A percentile compares a stretch with the other conserved stretches of the same genome.
Evolutionary conservation across 2,113 vertebrate genomes (phyloP).

Genomic region (Kryptolebias marmoratus): DNA sequence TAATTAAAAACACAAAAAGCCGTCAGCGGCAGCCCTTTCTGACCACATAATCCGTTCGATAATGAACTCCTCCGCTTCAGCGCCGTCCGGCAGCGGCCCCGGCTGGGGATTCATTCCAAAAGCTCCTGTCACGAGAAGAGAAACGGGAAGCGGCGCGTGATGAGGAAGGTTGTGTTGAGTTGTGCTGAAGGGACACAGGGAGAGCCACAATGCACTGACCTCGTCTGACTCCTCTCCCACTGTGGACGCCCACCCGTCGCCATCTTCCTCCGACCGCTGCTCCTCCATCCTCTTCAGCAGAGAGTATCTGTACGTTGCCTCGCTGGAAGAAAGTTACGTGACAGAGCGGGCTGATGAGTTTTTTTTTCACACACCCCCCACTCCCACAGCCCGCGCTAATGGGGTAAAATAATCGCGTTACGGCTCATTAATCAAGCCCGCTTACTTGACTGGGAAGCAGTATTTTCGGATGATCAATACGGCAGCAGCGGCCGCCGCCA

Average conservation of each 20-base stretch:
- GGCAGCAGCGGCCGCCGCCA: constrained; percentile 63
- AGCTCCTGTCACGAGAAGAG: constrained; percentile 63
- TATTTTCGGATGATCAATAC: constrained; percentile 78
- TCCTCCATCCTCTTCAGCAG: constrained; percentile 72
- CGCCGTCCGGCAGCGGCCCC: constrained; percentile 11
- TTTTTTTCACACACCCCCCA: neutral
- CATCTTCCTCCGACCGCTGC: constrained; percentile 53
- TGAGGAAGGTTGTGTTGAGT: constrained; percentile 43
- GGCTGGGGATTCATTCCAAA: constrained; percentile 65
- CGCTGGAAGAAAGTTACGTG: constrained; percentile 62
- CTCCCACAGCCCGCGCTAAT: neutral
- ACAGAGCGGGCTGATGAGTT: constrained; percentile 23
- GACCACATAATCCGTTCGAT: constrained; percentile 15
- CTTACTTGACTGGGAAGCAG: constrained; percentile 79
- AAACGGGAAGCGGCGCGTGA: constrained; percentile 38
- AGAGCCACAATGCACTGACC: constrained; percentile 60
- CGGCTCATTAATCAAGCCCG: constrained; percentile 38
- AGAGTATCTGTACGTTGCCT: constrained; percentile 76
- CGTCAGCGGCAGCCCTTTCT: neutral
- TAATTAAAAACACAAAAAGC: neutral
- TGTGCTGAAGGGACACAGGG: constrained; percentile 19
- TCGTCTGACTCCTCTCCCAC: constrained; percentile 78
- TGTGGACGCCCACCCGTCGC: constrained; percentile 36
- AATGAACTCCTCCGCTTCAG: constrained; percentile 8
- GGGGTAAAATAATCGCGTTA: constrained; percentile 44